Base-by-base conservation (phyloP, 2,888 invertebrate genomes). In the Spicauda simplicius region DNA sequence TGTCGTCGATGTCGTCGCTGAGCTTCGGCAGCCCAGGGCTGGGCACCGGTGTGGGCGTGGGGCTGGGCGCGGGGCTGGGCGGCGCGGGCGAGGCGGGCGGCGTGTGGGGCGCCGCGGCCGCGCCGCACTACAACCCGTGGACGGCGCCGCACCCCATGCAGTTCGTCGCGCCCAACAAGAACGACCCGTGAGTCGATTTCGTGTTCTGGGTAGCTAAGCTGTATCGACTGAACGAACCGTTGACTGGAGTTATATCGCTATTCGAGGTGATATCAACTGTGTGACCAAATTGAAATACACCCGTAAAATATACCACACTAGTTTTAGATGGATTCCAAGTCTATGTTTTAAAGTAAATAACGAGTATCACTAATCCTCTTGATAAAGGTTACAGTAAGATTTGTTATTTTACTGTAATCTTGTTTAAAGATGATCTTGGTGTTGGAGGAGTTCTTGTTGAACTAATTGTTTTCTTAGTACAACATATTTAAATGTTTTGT, bases 91-190 rank as follows among this genome's bases (percentile, higher is more conserved):
- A 25, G 3, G 25, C 5, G 25, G 25, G 25, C 25, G 25, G 5
- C 5, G 58, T 14, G 41, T 12, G 41, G 14, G 41, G 14, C 41
- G 50, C 8, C 50, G 20, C 74, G 63, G 77, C 76, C 69, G 81
- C 75, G 64, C 77, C 76, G 33, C 85, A 86, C 77, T 92, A 88
- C 81, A 91, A 92, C 80, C 88, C 88, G 12, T 92, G 91, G 91
- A 91, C 91, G 8, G 84, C 87, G 65, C 83, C 81, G 30, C 87
- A 88, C 70, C 92, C 91, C 71, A 81, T 91, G 73, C 84, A 85
- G 78, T 87, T 88, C 78, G 83, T 88, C 72, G 76, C 82, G 64
- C 82, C 80, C 69, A 77, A 73, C 70, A 82, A 85, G 77, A 71
- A 79, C 58, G 72, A 83, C 85, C 64, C 56, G 56, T 64, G 64